Evolutionary conservation across 1,140 invertebrate genomes (phyloP), one percentile per base, ranked within the genome.

Genomic region (Tetragonula clypearis): DNA sequence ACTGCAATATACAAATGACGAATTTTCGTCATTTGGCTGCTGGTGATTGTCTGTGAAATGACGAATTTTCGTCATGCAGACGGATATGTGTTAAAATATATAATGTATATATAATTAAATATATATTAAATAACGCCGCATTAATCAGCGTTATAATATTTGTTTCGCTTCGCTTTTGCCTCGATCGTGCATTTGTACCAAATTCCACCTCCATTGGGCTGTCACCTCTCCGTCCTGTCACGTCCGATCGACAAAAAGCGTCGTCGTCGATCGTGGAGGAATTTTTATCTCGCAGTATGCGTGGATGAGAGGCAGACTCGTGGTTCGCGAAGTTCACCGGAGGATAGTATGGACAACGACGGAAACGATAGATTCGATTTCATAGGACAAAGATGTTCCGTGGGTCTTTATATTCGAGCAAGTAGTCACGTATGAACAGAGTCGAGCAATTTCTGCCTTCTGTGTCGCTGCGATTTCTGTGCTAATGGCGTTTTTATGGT

Each of bases 91-190:
- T 41, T 41, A 41, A 41, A 49, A 49, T 49, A 49, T 49, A 49
- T 8, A 49, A 49, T 49, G 41, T 49, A 49, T 8, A 8, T 49
- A 0, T 49, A 49, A 49, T 49, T 49, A 49, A 49, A 49, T 8
- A 49, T 8, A 49, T 62, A 62, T 23, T n/a, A 11, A 35, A 71
- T 72, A 80, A 49, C 60, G 58, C 71, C 58, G 26, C 58, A 58
- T 82, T 75, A 74, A 71, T 26, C 26, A 69, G 56, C n/a, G 74
- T 83, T 49, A 49, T 35, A 35, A 35, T 77, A 83, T 71, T 83
- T 83, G 82, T 83, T 78, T 83, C 74, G 53, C 6, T 55, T 35
- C 30, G 21, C 26, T 69, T 69, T 30, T 21, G 17, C 23, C 72
- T 15, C 4, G 23, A 2, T 41, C 56, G 9, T 60, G 62, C 65